Evolutionary conservation across 2,797 vertebrate genomes (phyloP).

Genomic region (Dendrocincla tyrannina): DNA sequence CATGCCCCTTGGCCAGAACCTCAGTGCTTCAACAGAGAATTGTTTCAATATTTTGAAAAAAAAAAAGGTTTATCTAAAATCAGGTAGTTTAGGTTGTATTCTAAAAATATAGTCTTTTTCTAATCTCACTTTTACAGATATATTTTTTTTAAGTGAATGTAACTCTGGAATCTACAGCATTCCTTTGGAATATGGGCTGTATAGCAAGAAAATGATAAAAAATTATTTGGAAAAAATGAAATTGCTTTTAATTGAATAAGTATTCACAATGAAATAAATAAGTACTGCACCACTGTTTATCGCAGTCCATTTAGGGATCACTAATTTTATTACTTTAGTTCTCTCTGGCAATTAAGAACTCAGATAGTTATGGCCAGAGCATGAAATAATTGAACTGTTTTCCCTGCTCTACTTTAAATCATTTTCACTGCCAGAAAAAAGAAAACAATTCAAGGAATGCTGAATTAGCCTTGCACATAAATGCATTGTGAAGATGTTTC

Average conservation of each 20-base stretch:
- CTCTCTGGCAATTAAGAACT: conserved; percentile 27
- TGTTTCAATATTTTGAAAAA: not conserved
- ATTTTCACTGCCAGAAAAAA: not conserved
- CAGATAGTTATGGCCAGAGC: not conserved
- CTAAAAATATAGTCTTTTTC: not conserved
- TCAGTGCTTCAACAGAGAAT: not conserved
- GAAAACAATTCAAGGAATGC: not conserved
- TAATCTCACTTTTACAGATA: not conserved
- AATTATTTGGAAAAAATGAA: not conserved
- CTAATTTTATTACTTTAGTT: conserved; percentile 31
- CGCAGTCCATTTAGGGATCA: conserved; percentile 31
- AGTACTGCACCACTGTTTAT: not conserved
- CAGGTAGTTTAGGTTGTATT: not conserved
- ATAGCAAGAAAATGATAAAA: not conserved
- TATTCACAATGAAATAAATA: not conserved
- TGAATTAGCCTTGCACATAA: not conserved
- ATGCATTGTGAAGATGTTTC: not conserved
- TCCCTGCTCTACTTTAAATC: not conserved
- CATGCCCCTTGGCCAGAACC: not conserved
- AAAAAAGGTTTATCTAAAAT: not conserved
- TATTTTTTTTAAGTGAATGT: not conserved
- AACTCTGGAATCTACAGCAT: not conserved
- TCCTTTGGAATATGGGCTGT: not conserved
- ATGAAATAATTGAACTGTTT: conserved; percentile 29
- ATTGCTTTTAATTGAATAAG: conserved; percentile 24